These are phyloP conservation scores for Pachyseris speciosa DNA, from an alignment of 64 coral and sea anemone genomes.

Conservation along the genomic window DNA sequence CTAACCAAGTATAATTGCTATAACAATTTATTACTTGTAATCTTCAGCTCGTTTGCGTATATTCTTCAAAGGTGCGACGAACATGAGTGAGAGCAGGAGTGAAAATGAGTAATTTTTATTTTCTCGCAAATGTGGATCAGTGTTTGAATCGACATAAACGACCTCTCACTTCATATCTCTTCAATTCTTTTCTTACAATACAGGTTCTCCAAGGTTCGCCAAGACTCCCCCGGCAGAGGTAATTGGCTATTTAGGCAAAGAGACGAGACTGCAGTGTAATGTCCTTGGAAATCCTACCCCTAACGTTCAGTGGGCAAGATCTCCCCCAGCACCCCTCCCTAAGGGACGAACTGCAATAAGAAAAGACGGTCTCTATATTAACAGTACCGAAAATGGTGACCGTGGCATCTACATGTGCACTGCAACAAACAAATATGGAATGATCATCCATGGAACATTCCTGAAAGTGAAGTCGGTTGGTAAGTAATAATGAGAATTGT, in stretches of 20 bases:
- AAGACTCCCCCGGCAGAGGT: not conserved
- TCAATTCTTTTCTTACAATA: not conserved
- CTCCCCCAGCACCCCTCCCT: constrained; percentile 26
- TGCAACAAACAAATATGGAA: constrained; percentile 46
- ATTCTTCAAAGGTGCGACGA: too few relatives aligned
- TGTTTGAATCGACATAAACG: too few relatives aligned
- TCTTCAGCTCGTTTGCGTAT: too few relatives aligned
- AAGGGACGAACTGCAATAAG: not conserved
- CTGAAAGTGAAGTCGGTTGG: constrained; percentile 5
- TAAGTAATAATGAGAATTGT: not conserved
- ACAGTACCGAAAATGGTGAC: not conserved
- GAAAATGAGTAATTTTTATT: too few relatives aligned
- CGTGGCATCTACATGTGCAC: constrained; percentile 39
- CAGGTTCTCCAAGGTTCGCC: constrained; percentile 41
- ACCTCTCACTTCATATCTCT: too few relatives aligned
- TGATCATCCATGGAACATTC: constrained; percentile 25
- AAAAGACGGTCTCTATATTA: constrained; percentile 23
- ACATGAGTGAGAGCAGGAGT: too few relatives aligned
- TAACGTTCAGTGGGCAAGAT: constrained; percentile 24
- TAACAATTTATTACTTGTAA: too few relatives aligned
- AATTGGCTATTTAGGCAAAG: not conserved
- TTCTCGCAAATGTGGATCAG: too few relatives aligned
- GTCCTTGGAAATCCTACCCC: constrained; percentile 38
- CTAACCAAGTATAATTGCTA: too few relatives aligned
- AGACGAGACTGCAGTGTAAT: constrained; percentile 33